These are phyloP conservation scores for Palythoa grandis DNA, from an alignment of 92 coral and sea anemone species.

Conservation along the genomic window DNA sequence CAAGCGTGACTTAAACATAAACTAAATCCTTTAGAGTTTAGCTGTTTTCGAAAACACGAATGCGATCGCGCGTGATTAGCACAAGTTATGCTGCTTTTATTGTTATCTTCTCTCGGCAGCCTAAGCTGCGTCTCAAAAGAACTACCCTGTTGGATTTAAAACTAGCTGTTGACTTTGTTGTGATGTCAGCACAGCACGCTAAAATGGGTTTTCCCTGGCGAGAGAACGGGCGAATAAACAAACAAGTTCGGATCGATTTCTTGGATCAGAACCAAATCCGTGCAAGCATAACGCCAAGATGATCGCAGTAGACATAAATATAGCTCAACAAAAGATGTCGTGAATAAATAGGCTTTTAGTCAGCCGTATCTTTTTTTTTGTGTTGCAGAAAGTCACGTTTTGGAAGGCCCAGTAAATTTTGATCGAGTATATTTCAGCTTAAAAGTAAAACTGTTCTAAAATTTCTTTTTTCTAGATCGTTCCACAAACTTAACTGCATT, in stretches of 20 bases:
- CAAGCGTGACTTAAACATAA: conserved; percentile 20
- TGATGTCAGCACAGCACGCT: background rate
- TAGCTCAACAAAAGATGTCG: background rate
- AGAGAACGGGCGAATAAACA: background rate
- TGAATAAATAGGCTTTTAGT: background rate
- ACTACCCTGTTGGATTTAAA: too few species aligned
- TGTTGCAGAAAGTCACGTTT: too few species aligned
- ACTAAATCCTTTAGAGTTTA: conserved; percentile 1
- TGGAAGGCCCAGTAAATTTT: too few species aligned
- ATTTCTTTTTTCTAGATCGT: too few species aligned
- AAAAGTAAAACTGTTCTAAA: too few species aligned
- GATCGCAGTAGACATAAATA: background rate
- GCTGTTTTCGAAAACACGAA: background rate
- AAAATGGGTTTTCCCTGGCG: conserved; percentile 33
- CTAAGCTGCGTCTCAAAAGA: background rate
- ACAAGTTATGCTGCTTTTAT: background rate
- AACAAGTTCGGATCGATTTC: background rate
- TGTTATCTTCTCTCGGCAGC: background rate
- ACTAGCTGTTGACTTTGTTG: background rate
- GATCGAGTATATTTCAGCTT: too few species aligned
- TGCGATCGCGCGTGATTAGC: background rate
- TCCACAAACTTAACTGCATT: too few species aligned
- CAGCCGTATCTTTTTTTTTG: background rate
- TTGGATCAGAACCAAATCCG: background rate
- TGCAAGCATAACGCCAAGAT: background rate